Base-by-base conservation (phyloP, 1,140 invertebrate species). In the Stenopsyche tienmushanensis region DNA sequence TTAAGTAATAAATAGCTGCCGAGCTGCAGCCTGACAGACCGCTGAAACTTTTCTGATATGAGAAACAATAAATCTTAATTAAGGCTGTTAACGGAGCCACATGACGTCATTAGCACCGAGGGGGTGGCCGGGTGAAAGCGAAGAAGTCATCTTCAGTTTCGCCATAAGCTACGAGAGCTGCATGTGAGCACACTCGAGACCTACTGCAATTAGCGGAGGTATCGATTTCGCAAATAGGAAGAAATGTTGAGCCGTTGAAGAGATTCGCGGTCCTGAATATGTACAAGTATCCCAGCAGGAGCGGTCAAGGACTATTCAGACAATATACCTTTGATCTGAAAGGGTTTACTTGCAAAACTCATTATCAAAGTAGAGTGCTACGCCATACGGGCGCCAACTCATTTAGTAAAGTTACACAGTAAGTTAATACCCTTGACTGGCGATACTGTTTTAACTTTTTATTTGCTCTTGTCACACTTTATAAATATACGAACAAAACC, bases 51-150 rank as follows among this genome's bases (percentile, higher is more conserved):
- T 67, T 67, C 66, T 67, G 66, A 67, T 67, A 67, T 67, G 66
- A 67, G 62, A 44, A 64, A 64, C 66, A 59, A 67, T 67, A 67
- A 67, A 67, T 67, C 66, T 67, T 67, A 67, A 67, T 67, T 67
- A 67, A 62, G 62, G 60, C 66, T 59, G 60, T 67, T 67, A 64
- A 53, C 60, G 47, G 54, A 42, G 47, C 26, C 54, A 44, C 53
- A 63, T 62, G 66, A 67, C 66, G 66, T 67, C 58, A 54, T 58
- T 53, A 52, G 41, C 15, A 26, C 50, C 57, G 29, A 47, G 57
- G 41, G 57, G 54, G n/a, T n/a, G n/a, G n/a, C n/a, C n/a, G n/a
- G n/a, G n/a, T n/a, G n/a, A n/a, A n/a, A n/a, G n/a, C n/a, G n/a
- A n/a, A n/a, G n/a, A n/a, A n/a, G n/a, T n/a, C n/a, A n/a, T n/a